Evolutionary conservation across 2,113 vertebrate genomes (phyloP).

Genomic region (Uria lomvia): DNA sequence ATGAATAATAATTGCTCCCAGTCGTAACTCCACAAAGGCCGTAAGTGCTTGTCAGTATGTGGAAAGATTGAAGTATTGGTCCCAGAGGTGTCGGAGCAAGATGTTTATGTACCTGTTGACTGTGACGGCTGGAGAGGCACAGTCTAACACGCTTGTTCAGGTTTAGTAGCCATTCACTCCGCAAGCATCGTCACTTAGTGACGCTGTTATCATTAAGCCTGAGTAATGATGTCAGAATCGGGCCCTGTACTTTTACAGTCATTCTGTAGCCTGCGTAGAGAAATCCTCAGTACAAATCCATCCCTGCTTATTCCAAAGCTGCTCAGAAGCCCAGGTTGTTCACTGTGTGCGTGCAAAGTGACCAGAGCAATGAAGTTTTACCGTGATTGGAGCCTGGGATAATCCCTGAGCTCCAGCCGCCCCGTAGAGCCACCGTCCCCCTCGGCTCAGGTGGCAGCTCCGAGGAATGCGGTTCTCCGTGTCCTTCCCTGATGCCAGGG

Average conservation of each 20-base stretch:
- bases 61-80: not conserved
- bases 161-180: not conserved
- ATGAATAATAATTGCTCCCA: not conserved
- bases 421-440: accelerated
- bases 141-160: not conserved
- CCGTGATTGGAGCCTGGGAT: not conserved
- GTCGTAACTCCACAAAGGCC: not conserved
- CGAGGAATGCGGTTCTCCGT: accelerated
- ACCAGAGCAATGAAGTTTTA: not conserved
- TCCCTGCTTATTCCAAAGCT: not conserved
- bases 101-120: not conserved
- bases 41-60: not conserved
- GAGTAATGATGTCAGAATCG: not conserved
- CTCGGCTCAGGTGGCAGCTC: not conserved
- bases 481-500: not conserved
- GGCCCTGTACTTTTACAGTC: not conserved
- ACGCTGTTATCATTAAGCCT: not conserved
- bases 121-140: not conserved
- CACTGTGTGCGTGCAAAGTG: not conserved
- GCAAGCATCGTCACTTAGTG: not conserved
- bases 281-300: not conserved
- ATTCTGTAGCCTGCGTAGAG: not conserved
- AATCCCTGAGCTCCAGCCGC: not conserved
- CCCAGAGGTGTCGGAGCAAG: not conserved
- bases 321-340: not conserved